Conservation (phyloP, 1,140 invertebrate genomes). For the Drosophila arizonae region DNA sequence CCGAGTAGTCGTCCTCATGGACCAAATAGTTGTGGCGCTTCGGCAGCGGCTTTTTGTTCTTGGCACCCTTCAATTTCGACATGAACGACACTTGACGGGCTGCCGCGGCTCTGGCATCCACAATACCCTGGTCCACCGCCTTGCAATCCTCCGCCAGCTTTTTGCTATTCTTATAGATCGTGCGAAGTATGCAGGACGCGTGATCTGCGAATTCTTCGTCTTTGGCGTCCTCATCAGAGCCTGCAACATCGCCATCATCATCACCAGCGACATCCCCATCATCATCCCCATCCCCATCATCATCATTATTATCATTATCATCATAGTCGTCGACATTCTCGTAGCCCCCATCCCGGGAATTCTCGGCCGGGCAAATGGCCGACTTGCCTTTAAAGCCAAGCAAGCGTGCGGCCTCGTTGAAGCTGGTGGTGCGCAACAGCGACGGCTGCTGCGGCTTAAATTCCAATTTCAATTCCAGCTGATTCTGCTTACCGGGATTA, state of each 20-base stretch:
- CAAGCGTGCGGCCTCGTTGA: background rate
- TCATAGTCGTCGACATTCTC: conserved; percentile 12
- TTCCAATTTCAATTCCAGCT: conserved; percentile 6
- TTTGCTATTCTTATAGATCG: background rate
- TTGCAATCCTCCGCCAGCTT: background rate
- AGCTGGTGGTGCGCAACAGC: background rate
- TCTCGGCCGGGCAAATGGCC: background rate
- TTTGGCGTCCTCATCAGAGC: background rate
- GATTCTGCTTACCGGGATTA: background rate
- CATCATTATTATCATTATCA: background rate
- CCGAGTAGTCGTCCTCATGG: no score
- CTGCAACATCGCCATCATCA: background rate
- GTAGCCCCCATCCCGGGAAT: background rate
- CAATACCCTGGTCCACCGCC: background rate
- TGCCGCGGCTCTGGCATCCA: no score
- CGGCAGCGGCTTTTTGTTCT: background rate
- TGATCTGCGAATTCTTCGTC: background rate
- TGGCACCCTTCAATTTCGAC: background rate
- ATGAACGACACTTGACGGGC: background rate
- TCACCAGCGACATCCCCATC: no score
- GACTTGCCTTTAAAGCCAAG: background rate
- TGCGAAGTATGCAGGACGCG: conserved; percentile 1
- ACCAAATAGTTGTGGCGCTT: background rate
- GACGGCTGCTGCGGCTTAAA: background rate
- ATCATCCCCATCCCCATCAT: no score